Evolutionary conservation across 2,888 invertebrate species (phyloP).

Genomic region (Euzophera pinguis): DNA sequence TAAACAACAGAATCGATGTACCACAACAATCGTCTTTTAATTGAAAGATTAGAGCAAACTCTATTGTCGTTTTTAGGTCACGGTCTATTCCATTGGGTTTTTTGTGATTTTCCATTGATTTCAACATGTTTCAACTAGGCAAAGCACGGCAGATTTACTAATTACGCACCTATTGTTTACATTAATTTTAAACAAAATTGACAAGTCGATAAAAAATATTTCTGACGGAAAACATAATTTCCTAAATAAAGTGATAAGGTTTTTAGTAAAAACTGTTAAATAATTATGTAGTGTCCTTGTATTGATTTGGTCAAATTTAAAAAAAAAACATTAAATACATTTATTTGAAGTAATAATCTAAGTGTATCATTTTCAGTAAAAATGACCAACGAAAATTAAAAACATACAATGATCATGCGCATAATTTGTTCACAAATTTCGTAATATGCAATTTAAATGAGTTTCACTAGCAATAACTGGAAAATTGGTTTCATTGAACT

Average conservation of each 20-base stretch:
- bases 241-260: too few relatives aligned
- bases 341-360: too few relatives aligned
- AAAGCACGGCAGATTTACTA: background rate
- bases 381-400: background rate
- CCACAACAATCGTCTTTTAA: constrained; percentile 33
- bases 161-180: background rate
- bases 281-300: too few relatives aligned
- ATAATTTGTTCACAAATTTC: constrained; percentile 12
- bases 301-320: too few relatives aligned
- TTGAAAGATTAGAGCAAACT: constrained; percentile 56
- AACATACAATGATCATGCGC: constrained; percentile 2
- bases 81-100: constrained; percentile 12
- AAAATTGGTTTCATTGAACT: constrained; percentile 58
- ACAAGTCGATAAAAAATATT: too few relatives aligned
- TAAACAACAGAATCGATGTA: constrained; percentile 19
- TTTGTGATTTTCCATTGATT: background rate
- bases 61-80: constrained; percentile 45
- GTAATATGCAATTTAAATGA: constrained; percentile 26
- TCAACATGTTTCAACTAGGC: background rate
- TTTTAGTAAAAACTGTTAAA: too few relatives aligned
- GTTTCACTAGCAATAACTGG: constrained; percentile 47
- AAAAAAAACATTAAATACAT: too few relatives aligned
- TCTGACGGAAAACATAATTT: too few relatives aligned
- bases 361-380: background rate
- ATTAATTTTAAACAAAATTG: background rate